Conservation (phyloP, 1,140 invertebrate genomes). For the Zophobas morio region DNA sequence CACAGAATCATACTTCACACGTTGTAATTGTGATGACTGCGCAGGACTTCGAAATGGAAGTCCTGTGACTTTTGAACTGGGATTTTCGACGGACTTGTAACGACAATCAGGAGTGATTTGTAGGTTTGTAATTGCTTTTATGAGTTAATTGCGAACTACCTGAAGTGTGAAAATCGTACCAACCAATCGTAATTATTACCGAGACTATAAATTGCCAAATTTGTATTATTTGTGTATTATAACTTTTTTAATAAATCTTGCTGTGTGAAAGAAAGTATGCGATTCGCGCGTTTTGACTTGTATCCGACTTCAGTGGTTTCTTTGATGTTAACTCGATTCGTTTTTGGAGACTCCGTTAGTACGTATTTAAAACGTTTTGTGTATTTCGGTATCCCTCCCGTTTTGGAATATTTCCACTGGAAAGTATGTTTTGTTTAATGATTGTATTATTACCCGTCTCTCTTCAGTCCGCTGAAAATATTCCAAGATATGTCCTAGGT, state of each 20-base stretch:
- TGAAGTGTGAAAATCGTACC: background rate
- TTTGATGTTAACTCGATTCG: too few species aligned
- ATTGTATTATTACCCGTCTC: background rate
- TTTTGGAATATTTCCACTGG: too few species aligned
- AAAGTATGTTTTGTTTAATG: too few species aligned
- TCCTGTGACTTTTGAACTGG: background rate
- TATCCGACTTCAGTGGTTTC: too few species aligned
- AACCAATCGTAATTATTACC: background rate
- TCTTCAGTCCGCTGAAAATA: background rate
- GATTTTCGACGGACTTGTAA: slow-evolving; percentile 20
- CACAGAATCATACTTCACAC: slow-evolving; percentile 2
- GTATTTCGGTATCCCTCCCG: too few species aligned
- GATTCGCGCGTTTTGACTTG: too few species aligned
- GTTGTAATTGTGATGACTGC: slow-evolving; percentile 10
- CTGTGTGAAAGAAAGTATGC: too few species aligned
- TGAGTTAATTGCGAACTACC: background rate
- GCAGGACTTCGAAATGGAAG: background rate
- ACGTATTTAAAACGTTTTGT: too few species aligned
- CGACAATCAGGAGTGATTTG: slow-evolving; percentile 29
- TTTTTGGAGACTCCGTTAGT: too few species aligned
- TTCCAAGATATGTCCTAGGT: background rate
- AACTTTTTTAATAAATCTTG: too few species aligned
- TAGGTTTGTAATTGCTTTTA: background rate
- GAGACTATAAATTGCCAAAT: background rate
- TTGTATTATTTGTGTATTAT: background rate